Base-by-base conservation (phyloP, 2,113 vertebrate species). In the Chaenogobius annularis region DNA sequence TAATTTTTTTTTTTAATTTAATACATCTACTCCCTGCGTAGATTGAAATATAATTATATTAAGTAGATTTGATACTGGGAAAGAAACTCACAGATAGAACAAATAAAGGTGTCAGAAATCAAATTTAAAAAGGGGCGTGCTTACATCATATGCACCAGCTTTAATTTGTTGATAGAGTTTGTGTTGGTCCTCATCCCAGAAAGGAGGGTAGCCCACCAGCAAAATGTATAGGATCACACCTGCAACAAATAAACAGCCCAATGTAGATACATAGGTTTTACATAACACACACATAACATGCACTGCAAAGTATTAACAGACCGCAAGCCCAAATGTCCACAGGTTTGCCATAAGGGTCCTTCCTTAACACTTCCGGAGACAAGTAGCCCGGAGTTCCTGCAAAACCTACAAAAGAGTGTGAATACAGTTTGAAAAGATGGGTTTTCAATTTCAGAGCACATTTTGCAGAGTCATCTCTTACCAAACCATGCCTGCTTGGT, bases 131-230 rank as follows among this genome's bases (percentile, higher is more conserved):
- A n/a, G 44, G 0, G 7, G 17, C 11, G 35, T 19, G 87, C 97
- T 97, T 93, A 99, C 97, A 55, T 99, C 98, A 83, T 99, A 99
- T 78, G 98, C 98, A 79, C 98, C 98, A 12, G 98, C 98, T 89
- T 99, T 99, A 92, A 99, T 99, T 92, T 99, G 98, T 89, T 99
- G 98, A 91, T 99, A 99, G n/a, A 99, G 95, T 90, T 99, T 99
- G 92, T 99, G 98, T 83, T 99, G 98, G 94, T 99, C 98, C 91
- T 99, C 98, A 87, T 99, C 98, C 97, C 98, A 99, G 91, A 99
- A 99, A 67, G 97, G 97, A 83, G 97, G 98, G 90, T 99, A 99
- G 68, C 98, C 98, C 93, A 99, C 98, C 92, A 99, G 90, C 82
- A 99, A 92, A 90, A 99, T 99, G 89, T 99, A 99, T 78, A 99